phyloP scores from a whole-genome alignment of 2,888 invertebrate species.

The Cecidostiba fungosa region DNA sequence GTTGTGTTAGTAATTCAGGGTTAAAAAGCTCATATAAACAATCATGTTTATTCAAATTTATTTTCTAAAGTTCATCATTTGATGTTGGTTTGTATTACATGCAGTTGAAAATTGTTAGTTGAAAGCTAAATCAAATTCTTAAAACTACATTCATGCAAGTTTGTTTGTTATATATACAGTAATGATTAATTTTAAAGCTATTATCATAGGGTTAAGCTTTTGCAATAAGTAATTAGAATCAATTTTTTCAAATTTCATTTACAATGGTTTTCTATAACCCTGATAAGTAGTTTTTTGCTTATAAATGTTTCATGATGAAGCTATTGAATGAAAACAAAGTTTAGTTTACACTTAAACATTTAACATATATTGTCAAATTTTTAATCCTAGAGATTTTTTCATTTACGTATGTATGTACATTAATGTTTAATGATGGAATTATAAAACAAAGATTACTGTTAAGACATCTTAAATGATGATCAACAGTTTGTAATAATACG shows the following conservation, averaged over 20 bases:
- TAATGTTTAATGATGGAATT: slow-evolving; percentile 11
- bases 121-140: neutral
- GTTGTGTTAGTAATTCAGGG: slow-evolving; percentile 50
- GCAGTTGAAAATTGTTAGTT: neutral
- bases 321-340: slow-evolving; percentile 19
- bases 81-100: neutral
- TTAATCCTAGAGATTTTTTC: slow-evolving; percentile 55
- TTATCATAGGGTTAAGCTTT: slow-evolving; percentile 8
- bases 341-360: slow-evolving; percentile 21
- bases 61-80: slow-evolving; percentile 55
- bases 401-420: slow-evolving; percentile 19
- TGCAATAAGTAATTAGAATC: slow-evolving; percentile 20
- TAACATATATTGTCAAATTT: slow-evolving; percentile 22
- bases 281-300: neutral
- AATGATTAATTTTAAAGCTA: neutral
- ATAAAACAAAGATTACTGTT: slow-evolving; percentile 24
- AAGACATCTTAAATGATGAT: slow-evolving; percentile 12
- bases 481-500: neutral
- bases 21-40: slow-evolving; percentile 64
- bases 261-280: neutral
- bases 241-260: neutral
- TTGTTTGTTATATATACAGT: slow-evolving; percentile 12
- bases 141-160: slow-evolving; percentile 34
- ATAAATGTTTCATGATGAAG: slow-evolving; percentile 8
- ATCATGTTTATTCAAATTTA: slow-evolving; percentile 41